Evolutionary conservation across 2,888 invertebrate species (phyloP).

Genomic region (Margaritifera margaritifera): DNA sequence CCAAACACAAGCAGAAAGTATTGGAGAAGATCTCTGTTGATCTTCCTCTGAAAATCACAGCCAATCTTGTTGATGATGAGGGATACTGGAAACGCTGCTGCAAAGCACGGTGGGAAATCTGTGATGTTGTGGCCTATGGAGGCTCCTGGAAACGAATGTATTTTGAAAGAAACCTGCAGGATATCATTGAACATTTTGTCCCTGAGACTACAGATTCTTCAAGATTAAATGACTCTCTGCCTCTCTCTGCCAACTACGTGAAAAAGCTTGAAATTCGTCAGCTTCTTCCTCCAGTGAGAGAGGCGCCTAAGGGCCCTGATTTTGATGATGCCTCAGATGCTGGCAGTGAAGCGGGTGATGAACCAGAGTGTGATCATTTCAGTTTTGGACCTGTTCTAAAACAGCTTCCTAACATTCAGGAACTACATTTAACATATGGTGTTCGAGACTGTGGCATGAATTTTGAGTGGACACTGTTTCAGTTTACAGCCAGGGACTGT

Average conservation of each 20-base stretch:
- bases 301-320: constrained; percentile 65
- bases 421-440: constrained; percentile 71
- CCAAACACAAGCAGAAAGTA: constrained; percentile 68
- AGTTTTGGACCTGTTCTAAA: constrained; percentile 69
- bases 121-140: constrained; percentile 70
- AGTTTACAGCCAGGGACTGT: constrained; percentile 73
- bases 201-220: constrained; percentile 69
- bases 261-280: constrained; percentile 68
- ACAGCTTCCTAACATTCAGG: constrained; percentile 66
- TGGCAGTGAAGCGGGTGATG: constrained; percentile 70
- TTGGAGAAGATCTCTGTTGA: constrained; percentile 67
- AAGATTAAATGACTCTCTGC: constrained; percentile 64
- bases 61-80: constrained; percentile 71
- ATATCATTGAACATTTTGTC: constrained; percentile 71
- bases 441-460: constrained; percentile 74
- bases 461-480: constrained; percentile 73
- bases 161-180: constrained; percentile 71
- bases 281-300: constrained; percentile 71
- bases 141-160: constrained; percentile 72
- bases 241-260: constrained; percentile 68
- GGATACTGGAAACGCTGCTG: constrained; percentile 73
- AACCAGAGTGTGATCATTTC: constrained; percentile 71
- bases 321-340: constrained; percentile 69
- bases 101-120: constrained; percentile 69
- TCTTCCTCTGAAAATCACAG: constrained; percentile 71